These are phyloP conservation scores for Leptothorax acervorum DNA, from an alignment of 2,888 invertebrate genomes.

Conservation along the genomic window DNA sequence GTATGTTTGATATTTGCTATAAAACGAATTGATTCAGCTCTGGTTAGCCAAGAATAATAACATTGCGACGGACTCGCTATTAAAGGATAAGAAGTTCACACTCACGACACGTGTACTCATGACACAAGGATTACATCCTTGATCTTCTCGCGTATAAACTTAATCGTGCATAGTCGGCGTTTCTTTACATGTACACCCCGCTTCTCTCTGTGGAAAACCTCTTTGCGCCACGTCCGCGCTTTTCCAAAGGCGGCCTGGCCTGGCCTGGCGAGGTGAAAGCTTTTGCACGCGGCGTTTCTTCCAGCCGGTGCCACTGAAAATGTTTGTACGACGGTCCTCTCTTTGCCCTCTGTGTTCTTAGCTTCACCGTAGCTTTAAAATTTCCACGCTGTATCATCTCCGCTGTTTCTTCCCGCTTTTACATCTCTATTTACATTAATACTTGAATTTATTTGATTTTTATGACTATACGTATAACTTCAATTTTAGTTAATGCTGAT, in stretches of 20 bases:
- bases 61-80: not conserved
- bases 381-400: conserved; percentile 18
- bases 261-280: conserved; percentile 31
- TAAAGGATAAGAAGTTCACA: not conserved
- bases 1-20: too few species aligned
- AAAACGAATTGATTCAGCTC: not conserved
- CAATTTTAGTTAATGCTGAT: not conserved
- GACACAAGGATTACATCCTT: conserved; percentile 36
- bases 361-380: conserved; percentile 19
- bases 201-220: conserved; percentile 31
- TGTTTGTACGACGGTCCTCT: conserved; percentile 31
- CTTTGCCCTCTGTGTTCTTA: conserved; percentile 28
- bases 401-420: not conserved
- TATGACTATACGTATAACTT: not conserved
- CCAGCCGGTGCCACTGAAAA: conserved; percentile 12
- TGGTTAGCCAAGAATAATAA: not conserved
- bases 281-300: conserved; percentile 1
- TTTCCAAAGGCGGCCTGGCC: conserved; percentile 8
- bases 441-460: not conserved
- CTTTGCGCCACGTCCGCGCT: conserved; percentile 34
- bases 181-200: conserved; percentile 4
- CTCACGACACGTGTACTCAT: conserved; percentile 20
- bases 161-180: conserved; percentile 37
- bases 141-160: conserved; percentile 44
- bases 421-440: conserved; percentile 30